Base-by-base conservation (phyloP, 2,888 invertebrate species). In the Drosophila testacea region DNA sequence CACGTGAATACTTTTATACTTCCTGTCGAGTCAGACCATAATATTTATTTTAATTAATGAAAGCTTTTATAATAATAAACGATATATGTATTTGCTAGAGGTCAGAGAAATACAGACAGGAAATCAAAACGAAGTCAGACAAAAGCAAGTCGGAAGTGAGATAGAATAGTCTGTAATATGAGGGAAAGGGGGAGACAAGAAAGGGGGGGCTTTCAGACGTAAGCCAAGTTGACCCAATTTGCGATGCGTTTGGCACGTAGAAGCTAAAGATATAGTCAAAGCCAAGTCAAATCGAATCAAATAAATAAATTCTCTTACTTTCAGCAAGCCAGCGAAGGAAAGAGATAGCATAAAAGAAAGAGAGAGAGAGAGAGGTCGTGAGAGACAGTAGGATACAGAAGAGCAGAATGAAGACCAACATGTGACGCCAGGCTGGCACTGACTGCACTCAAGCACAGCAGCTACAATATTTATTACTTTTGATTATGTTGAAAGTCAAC, bases 401-500 rank as follows among this genome's bases (percentile, higher is more conserved):
- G 47, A 46, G 56, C 13, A 41, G 22, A 11, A 39, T 39, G 44
- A 36, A 56, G 38, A 50, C 10, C 46, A 69, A 67, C 76, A 77
- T 75, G 68, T 83, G 83, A 81, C 79, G 72, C 66, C 83, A 83
- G 77, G 64, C 81, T 74, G 87, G 59, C 68, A 74, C 11, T 36
- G 69, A 74, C 68, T 87, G 83, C 83, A 87, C 77, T 87, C 88
- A 81, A 87, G 73, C 77, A 87, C 88, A 83, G 85, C 83, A 77
- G 88, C 74, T 87, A 88, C 86, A 88, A 88, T 83, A 85, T 85
- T 85, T 85, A 85, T 85, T 86, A 83, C 87, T 83, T 88, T 85
- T 88, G 85, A 85, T 85, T 85, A 85, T 85, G 85, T 85, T 88
- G 83, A 76, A 79, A 85, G 88, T 88, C 87, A 85, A 86, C 85